Evolutionary conservation across 2,113 vertebrate species (phyloP).

Genomic region (Monarcha castaneiventris): DNA sequence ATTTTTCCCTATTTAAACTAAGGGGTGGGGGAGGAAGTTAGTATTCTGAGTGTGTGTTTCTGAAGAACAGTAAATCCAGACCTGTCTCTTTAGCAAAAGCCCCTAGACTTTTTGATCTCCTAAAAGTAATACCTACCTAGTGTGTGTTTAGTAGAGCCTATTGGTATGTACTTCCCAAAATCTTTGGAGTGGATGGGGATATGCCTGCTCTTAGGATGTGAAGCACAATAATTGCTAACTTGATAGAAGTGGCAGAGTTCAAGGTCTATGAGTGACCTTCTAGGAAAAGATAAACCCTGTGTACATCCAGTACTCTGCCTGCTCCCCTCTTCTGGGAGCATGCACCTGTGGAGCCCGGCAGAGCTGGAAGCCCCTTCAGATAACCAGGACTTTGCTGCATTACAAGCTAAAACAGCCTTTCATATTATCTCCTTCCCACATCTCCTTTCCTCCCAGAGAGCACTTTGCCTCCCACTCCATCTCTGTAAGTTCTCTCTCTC

Average conservation of each 20-base stretch:
- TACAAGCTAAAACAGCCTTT: neutral
- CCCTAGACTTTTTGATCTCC: neutral
- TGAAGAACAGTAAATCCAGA: neutral
- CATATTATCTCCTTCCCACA: neutral
- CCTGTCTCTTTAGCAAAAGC: neutral
- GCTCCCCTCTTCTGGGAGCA: neutral
- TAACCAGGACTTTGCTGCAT: neutral
- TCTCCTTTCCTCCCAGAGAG: constrained; percentile 31
- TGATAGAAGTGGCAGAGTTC: neutral
- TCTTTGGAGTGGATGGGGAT: neutral
- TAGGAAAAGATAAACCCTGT: neutral
- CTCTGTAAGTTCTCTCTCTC: constrained; percentile 55
- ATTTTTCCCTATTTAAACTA: neutral
- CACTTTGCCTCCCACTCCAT: constrained; percentile 23
- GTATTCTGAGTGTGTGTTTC: neutral
- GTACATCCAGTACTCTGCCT: neutral
- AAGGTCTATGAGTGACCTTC: neutral
- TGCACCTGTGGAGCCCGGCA: neutral
- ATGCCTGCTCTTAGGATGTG: neutral
- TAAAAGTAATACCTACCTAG: neutral
- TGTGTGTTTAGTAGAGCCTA: neutral
- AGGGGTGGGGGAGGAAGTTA: neutral
- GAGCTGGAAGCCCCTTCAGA: neutral
- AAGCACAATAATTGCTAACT: neutral
- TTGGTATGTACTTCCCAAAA: neutral